Conservation (phyloP, 2,888 invertebrate species). For the Microplitis deprimator region DNA sequence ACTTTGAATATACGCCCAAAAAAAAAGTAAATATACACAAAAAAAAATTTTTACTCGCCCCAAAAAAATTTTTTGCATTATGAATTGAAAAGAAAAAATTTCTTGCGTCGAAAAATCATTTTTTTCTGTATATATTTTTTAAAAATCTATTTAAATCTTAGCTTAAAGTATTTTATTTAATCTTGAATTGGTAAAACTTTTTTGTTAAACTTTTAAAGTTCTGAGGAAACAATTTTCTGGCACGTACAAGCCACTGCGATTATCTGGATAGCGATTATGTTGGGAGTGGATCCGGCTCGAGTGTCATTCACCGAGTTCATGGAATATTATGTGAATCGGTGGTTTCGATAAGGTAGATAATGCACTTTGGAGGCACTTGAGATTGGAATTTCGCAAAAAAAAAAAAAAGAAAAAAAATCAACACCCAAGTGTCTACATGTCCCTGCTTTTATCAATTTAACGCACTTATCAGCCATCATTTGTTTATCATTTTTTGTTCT, state of each 20-base stretch:
- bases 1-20: background rate
- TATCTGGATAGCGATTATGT: slow-evolving; percentile 25
- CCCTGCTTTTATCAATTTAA: slow-evolving; percentile 22
- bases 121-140: too few species aligned
- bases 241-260: slow-evolving; percentile 14
- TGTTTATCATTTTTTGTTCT: background rate
- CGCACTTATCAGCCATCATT: slow-evolving; percentile 22
- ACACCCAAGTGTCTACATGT: slow-evolving; percentile 15
- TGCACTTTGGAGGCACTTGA: slow-evolving; percentile 30
- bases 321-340: slow-evolving; percentile 55
- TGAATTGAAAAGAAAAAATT: too few species aligned
- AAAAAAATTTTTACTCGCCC: too few species aligned
- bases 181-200: too few species aligned
- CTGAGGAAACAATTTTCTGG: slow-evolving; percentile 18
- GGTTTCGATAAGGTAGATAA: slow-evolving; percentile 55
- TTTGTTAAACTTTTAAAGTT: background rate
- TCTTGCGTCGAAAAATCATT: too few species aligned
- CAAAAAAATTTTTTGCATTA: too few species aligned
- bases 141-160: too few species aligned
- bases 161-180: too few species aligned
- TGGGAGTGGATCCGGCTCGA: slow-evolving; percentile 34
- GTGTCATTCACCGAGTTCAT: slow-evolving; percentile 42
- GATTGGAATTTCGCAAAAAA: slow-evolving; percentile 10
- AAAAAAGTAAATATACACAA: background rate
- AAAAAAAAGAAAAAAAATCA: background rate